phyloP scores from a whole-genome alignment of 2,797 vertebrate species.

The Lithobates pipiens region DNA sequence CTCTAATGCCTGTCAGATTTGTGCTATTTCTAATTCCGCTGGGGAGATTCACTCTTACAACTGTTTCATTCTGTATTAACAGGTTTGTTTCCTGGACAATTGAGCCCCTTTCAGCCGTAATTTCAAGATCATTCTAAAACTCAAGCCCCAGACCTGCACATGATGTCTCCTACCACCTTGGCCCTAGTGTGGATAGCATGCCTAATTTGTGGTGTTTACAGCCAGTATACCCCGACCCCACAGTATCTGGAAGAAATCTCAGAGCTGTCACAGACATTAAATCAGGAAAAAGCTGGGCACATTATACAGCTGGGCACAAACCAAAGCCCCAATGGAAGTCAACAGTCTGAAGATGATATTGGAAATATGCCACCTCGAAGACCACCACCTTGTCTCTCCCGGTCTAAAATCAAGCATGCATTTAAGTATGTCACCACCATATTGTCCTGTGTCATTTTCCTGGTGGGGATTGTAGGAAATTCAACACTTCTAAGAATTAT shows the following conservation, averaged over 20 bases:
- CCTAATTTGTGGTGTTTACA: neutral
- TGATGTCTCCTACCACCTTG: conserved; percentile 8
- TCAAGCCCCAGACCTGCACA: neutral
- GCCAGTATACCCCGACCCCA: conserved; percentile 60
- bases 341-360: conserved; percentile 29
- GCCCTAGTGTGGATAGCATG: conserved; percentile 54
- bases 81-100: neutral
- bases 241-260: conserved; percentile 58
- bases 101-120: neutral
- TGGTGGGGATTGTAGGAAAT: conserved; percentile 90
- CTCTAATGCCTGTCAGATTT: no score
- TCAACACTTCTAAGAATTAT: conserved; percentile 88
- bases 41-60: no score
- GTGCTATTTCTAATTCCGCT: no score
- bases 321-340: neutral
- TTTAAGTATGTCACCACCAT: conserved; percentile 90
- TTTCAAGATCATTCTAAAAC: neutral
- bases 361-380: conserved; percentile 43
- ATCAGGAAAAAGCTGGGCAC: conserved; percentile 54
- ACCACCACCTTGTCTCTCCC: conserved; percentile 76
- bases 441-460: conserved; percentile 86
- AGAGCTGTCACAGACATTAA: neutral
- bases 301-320: conserved; percentile 55
- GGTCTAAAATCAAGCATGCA: conserved; percentile 79
- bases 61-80: neutral